Evolutionary conservation across 2,113 vertebrate species (phyloP), one percentile per base, ranked within the genome.

Genomic region (Lota lota): DNA sequence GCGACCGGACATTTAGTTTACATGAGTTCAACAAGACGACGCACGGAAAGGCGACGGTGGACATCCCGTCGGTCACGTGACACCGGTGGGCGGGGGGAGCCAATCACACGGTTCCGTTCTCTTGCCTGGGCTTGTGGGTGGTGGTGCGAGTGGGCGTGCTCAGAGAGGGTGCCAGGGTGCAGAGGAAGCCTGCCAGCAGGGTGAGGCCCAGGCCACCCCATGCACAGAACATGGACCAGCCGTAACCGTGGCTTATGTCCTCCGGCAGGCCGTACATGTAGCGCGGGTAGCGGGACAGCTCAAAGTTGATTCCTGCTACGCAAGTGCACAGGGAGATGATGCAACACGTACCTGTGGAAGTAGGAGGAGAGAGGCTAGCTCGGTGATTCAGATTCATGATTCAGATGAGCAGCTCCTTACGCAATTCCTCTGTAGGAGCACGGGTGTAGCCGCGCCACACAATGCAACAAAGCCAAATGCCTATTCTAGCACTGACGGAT

Each of bases 141-240:
- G 92, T 86, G 0, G 94, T 94, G 87, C 92, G 94, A 61, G 84
- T 12, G 1, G 91, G 93, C 21, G 91, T 92, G 88, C 93, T 96
- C 80, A 97, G 91, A 15, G 95, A 97, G 0, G 95, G 95, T 65
- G 95, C 95, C 82, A 97, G 74, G 1, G 95, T 97, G 88, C 95
- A 97, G 83, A 97, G 92, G 90, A 97, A 97, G 53, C 95, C 95
- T 47, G 95, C 95, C 74, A 97, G 90, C 86, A 97, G 88, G 24
- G 95, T 97, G 85, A 97, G 94, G 64, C 95, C 95, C 63, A 97
- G 88, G 54, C 95, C 95, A 0, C 95, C 95, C 95, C 95, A 97
- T 84, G 95, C 95, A 89, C 95, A 97, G 87, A 97, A 97, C 95
- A 97, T 97, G 88, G 95, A 97, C 95, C 95, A 97, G 87, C 95